phyloP scores from a whole-genome alignment of 2,888 invertebrate species.

The Caenorhabditis panamensis region DNA sequence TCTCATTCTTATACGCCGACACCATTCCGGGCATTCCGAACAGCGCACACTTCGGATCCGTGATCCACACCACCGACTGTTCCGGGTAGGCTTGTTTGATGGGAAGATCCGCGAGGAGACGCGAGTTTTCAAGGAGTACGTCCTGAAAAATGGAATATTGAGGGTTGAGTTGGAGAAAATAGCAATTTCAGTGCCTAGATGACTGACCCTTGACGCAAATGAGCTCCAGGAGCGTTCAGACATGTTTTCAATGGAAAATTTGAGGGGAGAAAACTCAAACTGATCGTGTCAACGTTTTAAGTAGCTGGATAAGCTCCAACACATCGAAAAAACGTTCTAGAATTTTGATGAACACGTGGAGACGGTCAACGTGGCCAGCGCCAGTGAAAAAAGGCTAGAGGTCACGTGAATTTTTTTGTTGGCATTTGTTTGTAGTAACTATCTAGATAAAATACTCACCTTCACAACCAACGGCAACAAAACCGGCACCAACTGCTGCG shows the following conservation, averaged over 20 bases:
- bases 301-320: no score
- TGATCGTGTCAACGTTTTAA: no score
- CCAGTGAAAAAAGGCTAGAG: no score
- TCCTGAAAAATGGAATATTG: conserved; percentile 37
- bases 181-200: no score
- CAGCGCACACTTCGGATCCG: conserved; percentile 41
- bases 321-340: no score
- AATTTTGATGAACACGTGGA: no score
- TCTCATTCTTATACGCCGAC: conserved; percentile 33
- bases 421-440: background rate
- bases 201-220: no score
- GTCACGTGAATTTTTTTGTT: no score
- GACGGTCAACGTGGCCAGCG: no score
- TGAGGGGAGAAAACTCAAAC: no score
- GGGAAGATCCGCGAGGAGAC: conserved; percentile 53
- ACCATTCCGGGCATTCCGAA: conserved; percentile 67
- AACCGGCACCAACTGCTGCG: conserved; percentile 40
- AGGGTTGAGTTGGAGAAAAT: background rate
- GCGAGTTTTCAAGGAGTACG: conserved; percentile 57
- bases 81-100: conserved; percentile 59
- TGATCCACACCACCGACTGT: conserved; percentile 59
- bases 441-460: conserved; percentile 19
- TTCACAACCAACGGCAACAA: conserved; percentile 60
- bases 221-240: no score
- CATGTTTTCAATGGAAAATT: no score